A percentile compares a stretch with the other conserved stretches of the same genome.
These are phyloP conservation scores for Magallana angulata DNA, from an alignment of 1,140 invertebrate species.

Conservation along the genomic window DNA sequence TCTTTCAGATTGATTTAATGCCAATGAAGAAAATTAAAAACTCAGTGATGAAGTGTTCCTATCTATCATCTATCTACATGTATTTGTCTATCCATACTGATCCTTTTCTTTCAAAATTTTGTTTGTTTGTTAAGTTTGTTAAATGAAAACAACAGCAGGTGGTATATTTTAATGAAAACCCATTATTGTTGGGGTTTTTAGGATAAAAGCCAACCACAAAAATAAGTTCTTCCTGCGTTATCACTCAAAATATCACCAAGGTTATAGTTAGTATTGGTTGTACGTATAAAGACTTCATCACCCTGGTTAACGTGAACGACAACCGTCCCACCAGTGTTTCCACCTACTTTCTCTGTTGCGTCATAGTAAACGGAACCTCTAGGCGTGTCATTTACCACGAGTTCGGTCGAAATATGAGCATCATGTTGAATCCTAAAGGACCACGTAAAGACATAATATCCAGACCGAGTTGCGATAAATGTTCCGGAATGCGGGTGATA, in stretches of 20 bases:
- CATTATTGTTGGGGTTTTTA: not conserved
- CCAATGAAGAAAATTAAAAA: too few species aligned
- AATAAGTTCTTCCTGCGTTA: not conserved
- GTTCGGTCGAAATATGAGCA: not conserved
- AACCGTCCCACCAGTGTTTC: not conserved
- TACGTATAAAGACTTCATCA: constrained; percentile 1
- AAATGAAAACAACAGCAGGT: too few species aligned
- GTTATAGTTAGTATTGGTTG: not conserved
- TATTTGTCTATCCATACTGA: too few species aligned
- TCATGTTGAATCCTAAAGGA: constrained; percentile 1
- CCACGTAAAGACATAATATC: not conserved
- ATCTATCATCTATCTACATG: too few species aligned
- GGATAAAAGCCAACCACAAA: not conserved
- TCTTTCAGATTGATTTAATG: too few species aligned
- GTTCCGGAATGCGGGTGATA: constrained; percentile 11
- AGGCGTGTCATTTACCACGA: not conserved
- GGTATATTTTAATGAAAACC: too few species aligned
- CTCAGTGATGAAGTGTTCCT: too few species aligned
- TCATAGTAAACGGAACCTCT: not conserved
- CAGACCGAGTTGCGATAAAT: not conserved
- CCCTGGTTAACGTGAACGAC: not conserved
- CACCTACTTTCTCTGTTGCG: not conserved
- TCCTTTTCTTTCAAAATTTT: too few species aligned
- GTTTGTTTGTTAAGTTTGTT: too few species aligned
- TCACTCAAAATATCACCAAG: not conserved